Conservation (phyloP, 2,888 invertebrate genomes). For the Sarcophaga rosellei region DNA sequence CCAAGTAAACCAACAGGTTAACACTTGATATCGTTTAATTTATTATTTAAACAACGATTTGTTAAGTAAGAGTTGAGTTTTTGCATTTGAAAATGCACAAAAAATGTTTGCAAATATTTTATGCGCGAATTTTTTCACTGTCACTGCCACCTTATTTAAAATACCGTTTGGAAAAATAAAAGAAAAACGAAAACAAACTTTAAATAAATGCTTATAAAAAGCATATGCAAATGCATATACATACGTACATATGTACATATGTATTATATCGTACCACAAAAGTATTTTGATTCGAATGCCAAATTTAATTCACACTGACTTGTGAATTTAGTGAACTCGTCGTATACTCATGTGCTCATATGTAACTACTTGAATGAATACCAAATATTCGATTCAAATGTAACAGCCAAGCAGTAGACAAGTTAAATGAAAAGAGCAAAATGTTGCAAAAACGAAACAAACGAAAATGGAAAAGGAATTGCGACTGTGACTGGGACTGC, state of each 20-base stretch:
- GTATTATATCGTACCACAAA: background rate
- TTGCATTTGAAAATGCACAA: constrained; percentile 37
- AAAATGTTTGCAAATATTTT: background rate
- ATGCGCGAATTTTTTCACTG: constrained; percentile 42
- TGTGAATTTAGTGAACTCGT: background rate
- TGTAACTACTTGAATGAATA: background rate
- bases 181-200: background rate
- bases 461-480: background rate
- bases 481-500: background rate
- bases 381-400: background rate
- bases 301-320: background rate
- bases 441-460: background rate
- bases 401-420: constrained; percentile 21
- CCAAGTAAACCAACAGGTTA: background rate
- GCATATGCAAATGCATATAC: background rate
- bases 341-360: background rate
- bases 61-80: constrained; percentile 34
- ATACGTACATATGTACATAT: constrained; percentile 3
- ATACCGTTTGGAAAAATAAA: constrained; percentile 37
- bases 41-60: constrained; percentile 1
- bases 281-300: background rate
- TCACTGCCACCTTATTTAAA: constrained; percentile 52
- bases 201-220: background rate
- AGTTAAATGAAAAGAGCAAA: background rate
- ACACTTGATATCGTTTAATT: background rate